Evolutionary conservation across 2,888 invertebrate genomes (phyloP), one percentile per base, ranked within the genome.

Genomic region (Cephus rjabovi): DNA sequence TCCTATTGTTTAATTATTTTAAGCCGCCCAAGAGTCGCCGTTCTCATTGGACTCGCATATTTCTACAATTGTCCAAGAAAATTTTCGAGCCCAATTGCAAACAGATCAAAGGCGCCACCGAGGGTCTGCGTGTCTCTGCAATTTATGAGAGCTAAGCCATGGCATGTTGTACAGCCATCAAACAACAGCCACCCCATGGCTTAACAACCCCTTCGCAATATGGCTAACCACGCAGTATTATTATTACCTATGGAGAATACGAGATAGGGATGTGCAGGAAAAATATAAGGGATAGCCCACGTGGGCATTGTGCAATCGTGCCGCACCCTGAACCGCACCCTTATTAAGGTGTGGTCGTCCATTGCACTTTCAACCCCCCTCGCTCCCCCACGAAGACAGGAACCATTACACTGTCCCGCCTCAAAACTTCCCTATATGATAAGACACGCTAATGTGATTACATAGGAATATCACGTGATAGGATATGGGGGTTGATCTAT

Each of bases 271-370:
- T 75, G 79, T 79, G 77, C 78, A 34, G 71, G 81, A 76, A 81
- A 82, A 81, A 74, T 78, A 83, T 78, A 81, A 82, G 80, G 80
- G 83, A 82, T 78, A 75, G 74, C 76, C 75, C 83, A 80, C 82
- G 81, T 78, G 81, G 33, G 75, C 76, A 79, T 74, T 79, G 74
- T 80, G 74, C 80, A 79, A 77, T 80, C 76, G 68, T 74, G 83
- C 86, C 88, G 76, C 88, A 85, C 88, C 88, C 88, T 85, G 77
- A 80, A 78, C 71, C 71, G 73, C 88, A 74, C 88, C 88, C 85
- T 86, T 79, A 34, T 33, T 33, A 78, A 80, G 87, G 86, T 71
- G 84, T 82, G 84, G 82, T 82, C 81, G 81, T 82, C 77, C 83
- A 82, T 87, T 86, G 85, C 87, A 86, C 85, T 82, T 83, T 85